Base-by-base conservation (phyloP, 1,140 invertebrate genomes). In the Halyomorpha halys region DNA sequence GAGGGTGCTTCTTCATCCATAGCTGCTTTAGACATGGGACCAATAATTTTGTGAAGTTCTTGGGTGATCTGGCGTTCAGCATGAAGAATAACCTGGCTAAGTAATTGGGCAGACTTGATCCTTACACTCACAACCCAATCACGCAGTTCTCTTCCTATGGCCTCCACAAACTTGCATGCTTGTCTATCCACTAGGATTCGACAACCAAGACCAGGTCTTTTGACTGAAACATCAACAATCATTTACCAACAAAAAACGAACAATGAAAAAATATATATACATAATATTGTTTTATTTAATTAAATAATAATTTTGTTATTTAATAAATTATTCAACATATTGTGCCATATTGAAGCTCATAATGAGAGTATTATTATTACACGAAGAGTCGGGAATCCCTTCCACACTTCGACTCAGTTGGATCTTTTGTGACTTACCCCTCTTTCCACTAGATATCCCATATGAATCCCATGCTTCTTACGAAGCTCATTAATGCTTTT, bases 121-220 rank as follows among this genome's bases (percentile, higher is more conserved):
- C 86, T 77, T 15, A 86, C 79, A 69, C 85, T 82, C 9, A 76
- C 75, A 62, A 86, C 79, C 89, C 89, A 91, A 73, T 89, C 83
- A 4, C 72, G 70, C 0, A 90, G 74, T 71, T 91, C 89, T 4
- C 75, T 74, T n/a, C 78, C 72, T 54, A 91, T 77, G 9, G 82
- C 82, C 51, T 77, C 76, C 5, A 88, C 69, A 21, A 91, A 78
- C 72, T 86, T 87, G 21, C 80, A 78, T 27, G 87, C 72, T 69
- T 87, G 80, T 68, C 84, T 79, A 68, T 86, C 82, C 4, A 86
- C 82, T 66, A 91, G 74, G 3, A 78, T 78, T 5, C 89, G 78
- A 72, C 89, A 91, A 15, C 89, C 89, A 16, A 90, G 74, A 68
- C 85, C 87, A 14, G 87, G 86, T 45, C 87, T 78, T 60, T 77